Evolutionary conservation across 1,140 invertebrate species (phyloP), one percentile per base, ranked within the genome.

Genomic region (Trachymyrmex cornetzi): DNA sequence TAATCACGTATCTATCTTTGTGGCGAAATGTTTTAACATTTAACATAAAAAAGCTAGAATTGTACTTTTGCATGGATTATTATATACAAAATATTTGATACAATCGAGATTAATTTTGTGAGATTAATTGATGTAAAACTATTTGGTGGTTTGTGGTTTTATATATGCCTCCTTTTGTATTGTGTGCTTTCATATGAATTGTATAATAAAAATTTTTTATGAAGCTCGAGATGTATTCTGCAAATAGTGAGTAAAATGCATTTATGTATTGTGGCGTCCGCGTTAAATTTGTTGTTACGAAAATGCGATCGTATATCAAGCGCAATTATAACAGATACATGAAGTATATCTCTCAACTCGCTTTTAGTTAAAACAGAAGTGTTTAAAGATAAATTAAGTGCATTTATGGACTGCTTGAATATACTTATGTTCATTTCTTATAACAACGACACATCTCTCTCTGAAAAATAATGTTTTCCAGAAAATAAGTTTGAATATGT

Each of bases 31-130:
- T 61, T 48, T 75, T 75, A 50, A 63, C 22, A 19, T 38, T 75
- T 75, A 50, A 63, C 22, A 19, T 38, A 38, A 3, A 84, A 27
- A 59, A 30, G 11, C 0, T 5, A 24, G 61, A 27, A 72, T 3
- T 57, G 16, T 71, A 59, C 0, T 50, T 22, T 50, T 74, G 38
- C 48, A 9, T 63, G n/a, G 57, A 44, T 4, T 50, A 22, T 77
- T 67, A 9, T 50, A 34, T 53, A 11, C 19, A 14, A 66, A 50
- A 67, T 53, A 9, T 53, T 67, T 24, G 12, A 22, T 24, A n/a
- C 4, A 19, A 80, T 11, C 5, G 19, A 48, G 6, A 77, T 38
- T 77, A 59, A 79, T 79, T 27, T 79, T 50, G 19, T 66, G n/a
- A n/a, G n/a, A n/a, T n/a, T n/a, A n/a, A n/a, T n/a, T n/a, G n/a